These are phyloP conservation scores for Varecia variegata DNA, from an alignment of 2,797 vertebrate genomes.

Conservation along the genomic window DNA sequence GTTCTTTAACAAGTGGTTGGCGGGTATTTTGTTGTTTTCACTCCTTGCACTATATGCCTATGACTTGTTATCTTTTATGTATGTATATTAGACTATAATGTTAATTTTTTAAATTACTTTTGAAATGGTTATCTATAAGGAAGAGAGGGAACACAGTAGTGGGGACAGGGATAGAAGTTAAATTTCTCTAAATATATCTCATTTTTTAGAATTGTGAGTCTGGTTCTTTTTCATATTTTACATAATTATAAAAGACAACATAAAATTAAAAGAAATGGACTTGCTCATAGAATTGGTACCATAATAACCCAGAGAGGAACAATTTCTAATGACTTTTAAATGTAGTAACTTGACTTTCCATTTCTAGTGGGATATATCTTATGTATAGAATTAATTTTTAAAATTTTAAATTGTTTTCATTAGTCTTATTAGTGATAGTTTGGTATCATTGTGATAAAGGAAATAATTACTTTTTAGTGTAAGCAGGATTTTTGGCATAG, in stretches of 20 bases:
- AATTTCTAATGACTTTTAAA: not conserved
- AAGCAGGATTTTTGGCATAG: not conserved
- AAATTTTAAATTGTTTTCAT: not conserved
- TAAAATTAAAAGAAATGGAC: not conserved
- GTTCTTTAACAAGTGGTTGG: not conserved
- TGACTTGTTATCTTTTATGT: not conserved
- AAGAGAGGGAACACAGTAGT: not conserved
- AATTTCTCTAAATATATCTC: not conserved
- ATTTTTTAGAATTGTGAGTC: not conserved
- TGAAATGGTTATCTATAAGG: not conserved
- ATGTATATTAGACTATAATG: not conserved
- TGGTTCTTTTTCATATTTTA: not conserved
- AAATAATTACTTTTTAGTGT: not conserved
- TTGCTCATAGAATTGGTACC: not conserved
- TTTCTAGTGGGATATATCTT: not conserved
- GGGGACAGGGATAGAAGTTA: not conserved
- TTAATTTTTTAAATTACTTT: not conserved
- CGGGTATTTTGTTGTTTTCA: not conserved
- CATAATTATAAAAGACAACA: not conserved
- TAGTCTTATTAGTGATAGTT: not conserved
- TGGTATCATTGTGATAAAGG: not conserved
- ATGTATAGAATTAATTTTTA: not conserved
- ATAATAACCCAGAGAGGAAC: not conserved
- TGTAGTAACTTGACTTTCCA: not conserved
- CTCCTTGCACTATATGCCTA: not conserved